Evolutionary conservation across 1,140 invertebrate species (phyloP), one percentile per base, ranked within the genome.

Genomic region (Drosophila sechellia): DNA sequence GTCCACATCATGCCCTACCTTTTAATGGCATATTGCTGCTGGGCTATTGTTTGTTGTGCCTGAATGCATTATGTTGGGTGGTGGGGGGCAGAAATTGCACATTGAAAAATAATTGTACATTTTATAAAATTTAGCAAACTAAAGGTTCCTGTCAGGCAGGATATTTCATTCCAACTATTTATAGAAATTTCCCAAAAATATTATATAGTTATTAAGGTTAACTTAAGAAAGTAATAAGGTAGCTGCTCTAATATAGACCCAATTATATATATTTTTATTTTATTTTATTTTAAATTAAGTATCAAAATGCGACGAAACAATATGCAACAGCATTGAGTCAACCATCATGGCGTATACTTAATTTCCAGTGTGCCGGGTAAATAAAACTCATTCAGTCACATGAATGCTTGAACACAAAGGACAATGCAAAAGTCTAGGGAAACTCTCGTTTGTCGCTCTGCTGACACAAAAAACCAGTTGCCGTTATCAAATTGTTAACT

Each of bases 401-500:
- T 39, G 12, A 64, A 37, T 34, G 55, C 42, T 57, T 13, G 15
- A 27, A 27, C 5, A 43, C 64, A 65, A 42, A 27, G 43, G 39
- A 71, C 39, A 70, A 39, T 56, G 57, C 39, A 77, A 39, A 69
- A 77, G 54, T 60, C 27, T 17, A 77, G 50, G 46, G 52, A 77
- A 45, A 54, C 50, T 15, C 35, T 75, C 39, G 56, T 76, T 68
- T 42, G 73, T 54, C 35, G 43, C 50, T 66, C 43, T 45, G 72
- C 50, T 77, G 59, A 77, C 46, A 77, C 64, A 59, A 68, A 68
- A 56, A 77, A 69, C 54, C 37, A 54, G 76, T 87, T 79, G 65
- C 53, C 55, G 45, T 72, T 77, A 83, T 89, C 71, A 87, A 87
- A 89, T 87, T 89, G 79, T 79, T 79, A 86, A 86, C 84, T 87